Percentiles rank a stretch among this genome's conserved stretches.
These are phyloP conservation scores for Gari tellinella DNA, from an alignment of 2,888 invertebrate genomes.

Conservation along the genomic window DNA sequence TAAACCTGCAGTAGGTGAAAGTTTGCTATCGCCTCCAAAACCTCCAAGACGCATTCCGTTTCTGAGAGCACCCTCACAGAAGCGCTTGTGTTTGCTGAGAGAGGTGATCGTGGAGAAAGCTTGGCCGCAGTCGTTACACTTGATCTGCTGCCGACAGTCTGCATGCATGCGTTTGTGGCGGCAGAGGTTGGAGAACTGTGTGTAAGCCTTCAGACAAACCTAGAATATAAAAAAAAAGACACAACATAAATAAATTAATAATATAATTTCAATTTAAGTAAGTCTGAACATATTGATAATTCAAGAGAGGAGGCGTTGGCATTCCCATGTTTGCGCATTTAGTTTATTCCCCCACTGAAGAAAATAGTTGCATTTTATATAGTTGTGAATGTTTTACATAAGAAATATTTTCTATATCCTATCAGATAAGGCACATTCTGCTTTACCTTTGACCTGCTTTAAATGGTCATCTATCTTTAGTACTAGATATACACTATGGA, in stretches of 20 bases:
- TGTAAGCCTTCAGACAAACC: conserved; percentile 96
- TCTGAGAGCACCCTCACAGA: conserved; percentile 91
- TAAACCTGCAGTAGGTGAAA: conserved; percentile 46
- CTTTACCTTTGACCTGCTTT: too few species aligned
- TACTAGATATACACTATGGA: too few species aligned
- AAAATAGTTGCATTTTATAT: too few species aligned
- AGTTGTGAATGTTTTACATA: too few species aligned
- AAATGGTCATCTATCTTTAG: too few species aligned
- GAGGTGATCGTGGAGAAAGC: conserved; percentile 96
- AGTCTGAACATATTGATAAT: too few species aligned
- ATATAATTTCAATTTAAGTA: too few species aligned
- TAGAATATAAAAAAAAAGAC: conserved; percentile 14
- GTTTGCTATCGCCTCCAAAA: conserved; percentile 54
- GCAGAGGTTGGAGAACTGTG: conserved; percentile 99
- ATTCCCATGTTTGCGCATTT: too few species aligned
- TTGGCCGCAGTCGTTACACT: conserved; percentile 97
- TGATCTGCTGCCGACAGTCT: conserved; percentile 95
- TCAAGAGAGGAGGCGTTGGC: too few species aligned
- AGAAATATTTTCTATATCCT: too few species aligned
- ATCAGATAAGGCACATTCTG: too few species aligned
- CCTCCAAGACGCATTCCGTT: conserved; percentile 76
- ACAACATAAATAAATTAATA: background rate
- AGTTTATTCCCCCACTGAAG: too few species aligned
- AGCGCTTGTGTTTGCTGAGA: conserved; percentile 97
- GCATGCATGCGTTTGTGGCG: conserved; percentile 99